Evolutionary conservation across 2,888 invertebrate genomes (phyloP).

Genomic region (Chrysolina haemoptera): DNA sequence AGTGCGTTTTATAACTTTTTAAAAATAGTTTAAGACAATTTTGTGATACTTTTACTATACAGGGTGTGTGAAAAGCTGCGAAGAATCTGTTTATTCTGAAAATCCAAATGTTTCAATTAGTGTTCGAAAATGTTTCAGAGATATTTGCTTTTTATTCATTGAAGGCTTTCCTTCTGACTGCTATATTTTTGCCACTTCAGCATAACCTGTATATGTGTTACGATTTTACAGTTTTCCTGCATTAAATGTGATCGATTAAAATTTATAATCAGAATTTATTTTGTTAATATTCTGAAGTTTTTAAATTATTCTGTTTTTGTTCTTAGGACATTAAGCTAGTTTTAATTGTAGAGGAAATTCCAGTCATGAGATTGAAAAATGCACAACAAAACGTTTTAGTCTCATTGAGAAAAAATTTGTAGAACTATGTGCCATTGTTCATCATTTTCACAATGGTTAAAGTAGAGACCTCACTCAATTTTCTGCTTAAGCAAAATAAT

Average conservation of each 20-base stretch:
- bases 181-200: neutral
- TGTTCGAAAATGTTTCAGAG: neutral
- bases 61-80: slow-evolving; percentile 17
- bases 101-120: slow-evolving; percentile 7
- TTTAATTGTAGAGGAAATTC: slow-evolving; percentile 52
- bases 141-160: neutral
- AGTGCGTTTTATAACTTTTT: slow-evolving; percentile 26
- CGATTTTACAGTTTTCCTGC: slow-evolving; percentile 44
- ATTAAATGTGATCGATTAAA: slow-evolving; percentile 53
- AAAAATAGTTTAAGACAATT: slow-evolving; percentile 33
- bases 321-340: slow-evolving; percentile 60
- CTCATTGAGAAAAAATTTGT: too few relatives aligned
- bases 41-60: slow-evolving; percentile 48
- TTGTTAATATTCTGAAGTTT: slow-evolving; percentile 49
- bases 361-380: slow-evolving; percentile 28
- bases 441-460: too few relatives aligned
- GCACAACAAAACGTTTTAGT: neutral
- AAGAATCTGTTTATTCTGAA: neutral
- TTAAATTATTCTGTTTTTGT: slow-evolving; percentile 49
- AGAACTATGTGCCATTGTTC: too few relatives aligned
- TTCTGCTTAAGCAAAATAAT: slow-evolving; percentile 25
- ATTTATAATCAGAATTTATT: slow-evolving; percentile 42
- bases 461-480: too few relatives aligned
- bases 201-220: slow-evolving; percentile 32
- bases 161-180: neutral